Conservation (phyloP, 2,797 vertebrate genomes). For the Busarellus nigricollis region DNA sequence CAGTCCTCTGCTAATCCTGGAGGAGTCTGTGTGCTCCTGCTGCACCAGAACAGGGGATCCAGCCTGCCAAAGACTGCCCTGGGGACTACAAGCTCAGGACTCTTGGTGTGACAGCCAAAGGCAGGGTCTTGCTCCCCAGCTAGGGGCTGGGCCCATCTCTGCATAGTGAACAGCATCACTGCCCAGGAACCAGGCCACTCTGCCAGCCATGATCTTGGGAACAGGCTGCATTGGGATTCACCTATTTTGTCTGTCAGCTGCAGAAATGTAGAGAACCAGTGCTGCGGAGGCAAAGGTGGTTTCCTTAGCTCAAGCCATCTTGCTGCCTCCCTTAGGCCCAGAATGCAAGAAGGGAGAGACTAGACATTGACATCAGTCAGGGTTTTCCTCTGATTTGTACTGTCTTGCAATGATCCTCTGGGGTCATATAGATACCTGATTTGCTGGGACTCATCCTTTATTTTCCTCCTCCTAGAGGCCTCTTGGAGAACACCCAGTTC, state of each 20-base stretch:
- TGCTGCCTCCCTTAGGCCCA: neutral
- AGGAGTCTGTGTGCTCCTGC: neutral
- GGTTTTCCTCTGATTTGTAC: neutral
- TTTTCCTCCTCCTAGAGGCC: slow-evolving; percentile 69
- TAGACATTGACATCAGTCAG: neutral
- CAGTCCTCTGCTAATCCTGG: neutral
- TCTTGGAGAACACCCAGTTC: slow-evolving; percentile 83
- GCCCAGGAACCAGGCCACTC: neutral
- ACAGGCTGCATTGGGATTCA: neutral
- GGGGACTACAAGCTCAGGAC: neutral
- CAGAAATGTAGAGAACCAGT: neutral
- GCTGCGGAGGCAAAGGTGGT: neutral
- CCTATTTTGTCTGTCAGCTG: neutral
- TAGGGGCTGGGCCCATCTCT: neutral
- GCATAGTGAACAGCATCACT: neutral
- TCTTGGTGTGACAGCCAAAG: neutral
- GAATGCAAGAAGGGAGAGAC: neutral
- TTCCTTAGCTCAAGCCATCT: neutral
- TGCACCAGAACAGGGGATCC: neutral
- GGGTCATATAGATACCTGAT: neutral
- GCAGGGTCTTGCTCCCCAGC: neutral
- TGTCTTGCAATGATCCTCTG: neutral
- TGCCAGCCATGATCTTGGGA: neutral
- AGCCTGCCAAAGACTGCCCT: neutral
- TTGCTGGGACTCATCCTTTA: neutral